A percentile compares a stretch with the other conserved stretches of the same genome.
Conservation (phyloP, 2,113 vertebrate genomes). For the Isichthys henryi region DNA sequence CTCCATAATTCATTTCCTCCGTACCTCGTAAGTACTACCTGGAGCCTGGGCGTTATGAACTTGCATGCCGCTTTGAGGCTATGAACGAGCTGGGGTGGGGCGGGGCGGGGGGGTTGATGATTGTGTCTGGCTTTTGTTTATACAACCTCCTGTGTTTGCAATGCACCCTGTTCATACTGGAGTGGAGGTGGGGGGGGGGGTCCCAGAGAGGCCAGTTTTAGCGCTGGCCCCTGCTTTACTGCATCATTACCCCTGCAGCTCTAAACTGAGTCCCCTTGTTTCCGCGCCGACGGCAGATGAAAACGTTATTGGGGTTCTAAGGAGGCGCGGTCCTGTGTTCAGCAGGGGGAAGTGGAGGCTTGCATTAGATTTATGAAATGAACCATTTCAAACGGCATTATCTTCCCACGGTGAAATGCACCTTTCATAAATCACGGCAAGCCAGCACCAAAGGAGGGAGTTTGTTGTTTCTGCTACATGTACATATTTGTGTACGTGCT, state of each 20-base stretch:
- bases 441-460: slow-evolving; percentile 56
- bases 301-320: slow-evolving; percentile 72
- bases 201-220: slow-evolving; percentile 58
- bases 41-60: slow-evolving; percentile 42
- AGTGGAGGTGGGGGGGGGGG: slow-evolving; percentile 19
- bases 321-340: slow-evolving; percentile 57
- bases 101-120: slow-evolving; percentile 52
- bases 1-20: slow-evolving; percentile 16
- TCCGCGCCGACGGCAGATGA: slow-evolving; percentile 70
- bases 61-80: slow-evolving; percentile 17
- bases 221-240: slow-evolving; percentile 53
- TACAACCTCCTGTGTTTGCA: slow-evolving; percentile 54
- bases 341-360: slow-evolving; percentile 53
- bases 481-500: slow-evolving; percentile 12
- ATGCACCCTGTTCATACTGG: slow-evolving; percentile 52
- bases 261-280: slow-evolving; percentile 62
- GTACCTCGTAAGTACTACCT: slow-evolving; percentile 36
- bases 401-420: slow-evolving; percentile 73
- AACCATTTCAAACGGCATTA: slow-evolving; percentile 83
- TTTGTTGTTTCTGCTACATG: slow-evolving; percentile 58
- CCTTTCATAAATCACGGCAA: slow-evolving; percentile 79
- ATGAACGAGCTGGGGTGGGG: background rate
- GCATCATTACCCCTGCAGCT: slow-evolving; percentile 64
- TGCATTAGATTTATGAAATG: slow-evolving; percentile 81
- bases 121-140: slow-evolving; percentile 67